Base-by-base conservation (phyloP, 2,797 vertebrate genomes). In the Cuculus canorus region DNA sequence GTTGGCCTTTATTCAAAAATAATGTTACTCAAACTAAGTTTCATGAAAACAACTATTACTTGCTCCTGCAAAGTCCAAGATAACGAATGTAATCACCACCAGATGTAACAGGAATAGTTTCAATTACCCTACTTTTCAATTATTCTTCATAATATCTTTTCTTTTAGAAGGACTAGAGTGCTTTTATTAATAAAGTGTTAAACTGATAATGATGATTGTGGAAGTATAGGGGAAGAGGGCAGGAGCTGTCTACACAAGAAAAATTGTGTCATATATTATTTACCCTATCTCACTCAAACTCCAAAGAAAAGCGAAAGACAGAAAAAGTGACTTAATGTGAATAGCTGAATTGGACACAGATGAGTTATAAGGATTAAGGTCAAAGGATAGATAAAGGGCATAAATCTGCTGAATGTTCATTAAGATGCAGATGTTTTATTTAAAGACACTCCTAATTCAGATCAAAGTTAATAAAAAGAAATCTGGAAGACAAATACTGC, bases 351-450 rank as follows among this genome's bases (percentile, higher is more conserved):
- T 94, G 82, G 59, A 88, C 73, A 0, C 35, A 73, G 63, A 92
- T 90, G 85, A 97, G 45, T 86, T 95, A 87, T 71, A 90, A 82
- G 88, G 93, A 96, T 95, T 95, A 94, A 85, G 92, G 92, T 93
- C 95, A 96, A 93, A 95, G 91, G 95, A 92, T 93, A 96, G 90
- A 96, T 86, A 94, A 96, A 93, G 80, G 56, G 18, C 90, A 93
- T 93, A 91, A 97, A 94, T 92, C 95, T 96, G 39, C 77, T 93
- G 90, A 90, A 32, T 0, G 0, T 50, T 92, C 90, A 94, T 92
- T 94, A 94, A 57, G 60, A 92, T 48, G 27, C 90, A 92, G 91
- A 96, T 84, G 88, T 91, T 96, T 91, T 93, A 93, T 95, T 94
- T 76, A 94, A 91, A 86, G 57, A 75, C 68, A 82, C 60, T 72